Evolutionary conservation across 2,797 vertebrate species (phyloP).

Genomic region (Hydrocynus forskahlii): DNA sequence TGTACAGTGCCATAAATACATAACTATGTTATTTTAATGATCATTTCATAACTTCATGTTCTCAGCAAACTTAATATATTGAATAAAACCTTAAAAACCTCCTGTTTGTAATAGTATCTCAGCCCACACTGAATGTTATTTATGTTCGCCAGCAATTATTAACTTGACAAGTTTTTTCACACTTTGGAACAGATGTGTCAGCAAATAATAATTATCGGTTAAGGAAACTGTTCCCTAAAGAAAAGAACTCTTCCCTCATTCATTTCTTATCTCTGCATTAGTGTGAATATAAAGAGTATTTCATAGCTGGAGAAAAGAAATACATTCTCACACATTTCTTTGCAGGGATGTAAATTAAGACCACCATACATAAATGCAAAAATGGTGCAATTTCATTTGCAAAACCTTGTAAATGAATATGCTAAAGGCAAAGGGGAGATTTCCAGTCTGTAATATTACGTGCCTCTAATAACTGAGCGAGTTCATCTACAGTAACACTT

Average conservation of each 20-base stretch:
- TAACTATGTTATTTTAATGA: too few relatives aligned
- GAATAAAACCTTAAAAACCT: too few relatives aligned
- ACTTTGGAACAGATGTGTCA: too few relatives aligned
- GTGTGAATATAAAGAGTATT: neutral
- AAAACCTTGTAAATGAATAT: neutral
- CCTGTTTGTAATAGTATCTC: too few relatives aligned
- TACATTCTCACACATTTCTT: neutral
- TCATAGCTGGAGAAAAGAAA: neutral
- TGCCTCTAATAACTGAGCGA: neutral
- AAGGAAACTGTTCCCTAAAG: neutral
- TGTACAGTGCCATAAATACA: too few relatives aligned
- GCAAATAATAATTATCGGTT: neutral
- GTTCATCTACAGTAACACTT: conserved; percentile 3
- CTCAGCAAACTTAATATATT: too few relatives aligned
- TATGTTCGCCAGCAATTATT: too few relatives aligned
- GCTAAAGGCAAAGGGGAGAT: neutral
- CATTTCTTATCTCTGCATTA: neutral
- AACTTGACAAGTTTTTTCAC: too few relatives aligned
- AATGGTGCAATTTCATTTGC: neutral
- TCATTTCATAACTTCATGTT: too few relatives aligned
- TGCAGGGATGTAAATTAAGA: neutral
- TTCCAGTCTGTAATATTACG: neutral
- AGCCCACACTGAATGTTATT: too few relatives aligned
- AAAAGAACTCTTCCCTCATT: neutral
- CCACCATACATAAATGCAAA: neutral